Conservation (phyloP, 2,888 invertebrate genomes). For the Ctenicera cuprea region DNA sequence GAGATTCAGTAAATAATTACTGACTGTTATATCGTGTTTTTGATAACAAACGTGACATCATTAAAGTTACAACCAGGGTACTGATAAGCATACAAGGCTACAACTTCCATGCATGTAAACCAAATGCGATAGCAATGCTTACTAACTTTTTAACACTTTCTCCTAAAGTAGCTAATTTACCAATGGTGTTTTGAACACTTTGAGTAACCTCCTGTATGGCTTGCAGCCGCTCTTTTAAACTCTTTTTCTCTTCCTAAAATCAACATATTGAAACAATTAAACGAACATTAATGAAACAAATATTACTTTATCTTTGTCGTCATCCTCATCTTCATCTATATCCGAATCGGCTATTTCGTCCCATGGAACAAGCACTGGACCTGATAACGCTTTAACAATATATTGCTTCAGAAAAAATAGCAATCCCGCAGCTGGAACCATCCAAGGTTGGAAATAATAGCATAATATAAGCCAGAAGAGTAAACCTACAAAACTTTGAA, state of each 20-base stretch:
- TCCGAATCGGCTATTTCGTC: constrained; percentile 73
- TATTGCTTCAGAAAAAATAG: constrained; percentile 87
- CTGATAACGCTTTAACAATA: constrained; percentile 74
- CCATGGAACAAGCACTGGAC: constrained; percentile 69
- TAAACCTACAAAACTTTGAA: constrained; percentile 89
- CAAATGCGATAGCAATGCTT: neutral
- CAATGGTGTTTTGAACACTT: constrained; percentile 96
- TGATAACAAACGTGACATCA: no score
- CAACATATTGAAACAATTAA: constrained; percentile 36
- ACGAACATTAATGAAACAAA: neutral
- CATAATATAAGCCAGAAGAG: constrained; percentile 90
- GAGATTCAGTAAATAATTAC: no score
- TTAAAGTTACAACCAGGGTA: no score
- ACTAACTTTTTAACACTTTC: constrained; percentile 95
- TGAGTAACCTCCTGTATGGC: constrained; percentile 98
- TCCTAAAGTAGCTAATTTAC: constrained; percentile 93
- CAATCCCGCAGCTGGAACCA: constrained; percentile 89
- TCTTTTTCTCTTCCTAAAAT: constrained; percentile 94
- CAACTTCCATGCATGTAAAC: neutral
- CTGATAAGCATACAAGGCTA: neutral
- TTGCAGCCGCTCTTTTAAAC: constrained; percentile 93
- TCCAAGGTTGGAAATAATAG: constrained; percentile 97
- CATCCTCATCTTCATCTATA: constrained; percentile 90
- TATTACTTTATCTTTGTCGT: constrained; percentile 88
- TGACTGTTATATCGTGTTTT: no score